These are phyloP conservation scores for Drosophila maculinotata DNA, from an alignment of 2,888 invertebrate genomes.

Conservation along the genomic window DNA sequence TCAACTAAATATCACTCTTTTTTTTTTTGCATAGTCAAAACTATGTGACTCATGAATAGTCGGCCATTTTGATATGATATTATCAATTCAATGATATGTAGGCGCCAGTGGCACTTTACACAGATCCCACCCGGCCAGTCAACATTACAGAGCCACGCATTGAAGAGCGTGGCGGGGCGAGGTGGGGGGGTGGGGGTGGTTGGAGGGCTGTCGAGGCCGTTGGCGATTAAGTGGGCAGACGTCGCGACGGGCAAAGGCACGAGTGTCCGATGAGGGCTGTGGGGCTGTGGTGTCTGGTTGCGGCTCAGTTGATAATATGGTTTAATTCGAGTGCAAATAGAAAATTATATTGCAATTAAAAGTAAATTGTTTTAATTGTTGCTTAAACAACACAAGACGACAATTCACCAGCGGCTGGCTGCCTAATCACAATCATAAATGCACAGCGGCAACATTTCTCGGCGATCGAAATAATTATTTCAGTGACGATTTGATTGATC, in stretches of 20 bases:
- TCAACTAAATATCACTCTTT: conserved; percentile 16
- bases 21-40: conserved; percentile 23
- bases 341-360: conserved; percentile 81
- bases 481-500: conserved; percentile 75
- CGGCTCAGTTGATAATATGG: conserved; percentile 67
- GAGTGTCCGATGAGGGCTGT: conserved; percentile 48
- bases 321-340: conserved; percentile 77
- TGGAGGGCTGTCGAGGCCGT: conserved; percentile 36
- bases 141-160: no score
- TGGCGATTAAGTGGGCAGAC: conserved; percentile 66
- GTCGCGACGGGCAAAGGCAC: conserved; percentile 31
- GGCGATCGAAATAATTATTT: conserved; percentile 37
- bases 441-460: conserved; percentile 34
- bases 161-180: conserved; percentile 27
- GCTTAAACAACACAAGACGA: conserved; percentile 54
- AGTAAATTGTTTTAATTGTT: conserved; percentile 79
- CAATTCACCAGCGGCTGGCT: conserved; percentile 17
- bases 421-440: conserved; percentile 58
- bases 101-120: conserved; percentile 77
- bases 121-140: conserved; percentile 57
- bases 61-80: conserved; percentile 74
- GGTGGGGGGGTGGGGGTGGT: not conserved
- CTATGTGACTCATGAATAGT: conserved; percentile 35
- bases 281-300: conserved; percentile 27
- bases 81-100: conserved; percentile 64